Evolutionary conservation across 2,797 vertebrate species (phyloP), one percentile per base, ranked within the genome.

Genomic region (Cetoscarus ocellatus): DNA sequence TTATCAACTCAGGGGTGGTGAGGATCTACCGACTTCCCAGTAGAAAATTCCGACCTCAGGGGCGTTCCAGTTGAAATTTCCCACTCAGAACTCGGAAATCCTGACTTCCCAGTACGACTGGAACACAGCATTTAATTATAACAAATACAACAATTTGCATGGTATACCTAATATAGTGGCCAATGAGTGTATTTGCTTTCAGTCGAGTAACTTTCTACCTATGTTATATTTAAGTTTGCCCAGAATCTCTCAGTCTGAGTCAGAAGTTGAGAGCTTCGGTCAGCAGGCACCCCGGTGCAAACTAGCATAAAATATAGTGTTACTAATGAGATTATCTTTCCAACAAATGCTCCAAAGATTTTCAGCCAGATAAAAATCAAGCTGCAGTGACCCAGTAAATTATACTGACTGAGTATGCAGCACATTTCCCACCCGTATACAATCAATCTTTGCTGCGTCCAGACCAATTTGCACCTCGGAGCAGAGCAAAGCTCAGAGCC

Each of bases 381-480:
- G 75, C 47, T 55, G 54, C 62, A 72, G 48, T 83, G 80, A 85
- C 73, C 81, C 85, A 55, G 52, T 67, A 85, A 89, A 88, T 79
- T 67, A 82, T 50, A 58, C 52, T 49, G 40, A 49, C 64, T 40
- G 11, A 65, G 59, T 56, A 42, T 73, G 75, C 50, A 61, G 60
- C 68, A 73, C 10, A 79, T 73, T 78, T 85, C 77, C 83, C 69
- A 18, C 47, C 36, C 62, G 27, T 71, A 57, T 61, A 73, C 83
- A 77, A 83, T 88, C 79, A 86, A 70, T 82, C 83, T 89, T 72
- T 61, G 63, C 77, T 62, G 54, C 42, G 56, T 88, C 77, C 70
- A 56, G 61, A 81, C 74, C 61, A 70, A 75, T 83, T 88, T 56
- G 56, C 84, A 84, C 80, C 79, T 87, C 80, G 87, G 69, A 86